These are phyloP conservation scores for Oncorhynchus nerka DNA, from an alignment of 2,113 vertebrate species.

Conservation along the genomic window DNA sequence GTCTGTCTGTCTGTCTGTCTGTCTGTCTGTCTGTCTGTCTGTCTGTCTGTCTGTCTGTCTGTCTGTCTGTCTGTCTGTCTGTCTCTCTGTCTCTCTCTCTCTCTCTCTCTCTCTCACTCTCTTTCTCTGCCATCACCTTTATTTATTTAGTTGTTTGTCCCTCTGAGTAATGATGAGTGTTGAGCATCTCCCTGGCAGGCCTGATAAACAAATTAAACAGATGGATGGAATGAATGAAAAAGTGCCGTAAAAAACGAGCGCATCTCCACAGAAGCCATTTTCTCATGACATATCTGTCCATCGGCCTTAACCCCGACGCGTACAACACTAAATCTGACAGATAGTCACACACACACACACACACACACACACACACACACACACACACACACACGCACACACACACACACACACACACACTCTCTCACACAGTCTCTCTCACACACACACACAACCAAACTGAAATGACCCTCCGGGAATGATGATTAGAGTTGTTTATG, in stretches of 20 bases:
- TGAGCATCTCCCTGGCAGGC: constrained; percentile 46
- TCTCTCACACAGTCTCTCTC: background rate
- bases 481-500: constrained; percentile 64
- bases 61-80: too few relatives aligned
- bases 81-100: too few relatives aligned
- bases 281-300: constrained; percentile 54
- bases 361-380: background rate
- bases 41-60: background rate
- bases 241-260: constrained; percentile 41
- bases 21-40: background rate
- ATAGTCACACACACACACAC: constrained; percentile 34
- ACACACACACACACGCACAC: background rate
- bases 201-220: constrained; percentile 33
- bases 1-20: background rate
- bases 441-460: constrained; percentile 17
- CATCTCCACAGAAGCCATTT: constrained; percentile 49
- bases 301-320: constrained; percentile 55
- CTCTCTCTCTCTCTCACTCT: background rate
- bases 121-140: constrained; percentile 11
- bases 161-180: constrained; percentile 54
- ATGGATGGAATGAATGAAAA: constrained; percentile 41
- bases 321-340: constrained; percentile 52
- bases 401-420: constrained; percentile 24
- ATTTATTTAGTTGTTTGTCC: constrained; percentile 41
- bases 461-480: constrained; percentile 50